Conservation (phyloP, 1,140 invertebrate genomes). For the Hycleus cichorii region DNA sequence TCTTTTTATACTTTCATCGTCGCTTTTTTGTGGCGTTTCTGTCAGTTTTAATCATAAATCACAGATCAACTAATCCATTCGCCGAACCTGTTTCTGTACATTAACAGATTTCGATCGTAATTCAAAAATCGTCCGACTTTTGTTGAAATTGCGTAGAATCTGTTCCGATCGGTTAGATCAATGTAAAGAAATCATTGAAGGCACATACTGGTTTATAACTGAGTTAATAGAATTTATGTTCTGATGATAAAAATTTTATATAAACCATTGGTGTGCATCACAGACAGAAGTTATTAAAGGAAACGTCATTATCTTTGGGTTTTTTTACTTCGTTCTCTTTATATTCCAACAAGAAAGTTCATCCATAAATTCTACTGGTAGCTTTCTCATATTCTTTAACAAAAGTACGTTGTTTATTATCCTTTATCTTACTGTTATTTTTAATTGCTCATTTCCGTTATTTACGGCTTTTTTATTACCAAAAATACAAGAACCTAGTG, state of each 20-base stretch:
- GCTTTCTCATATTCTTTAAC: conserved; percentile 23
- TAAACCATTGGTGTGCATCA: conserved; percentile 11
- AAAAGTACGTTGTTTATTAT: conserved; percentile 24
- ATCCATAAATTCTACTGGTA: conserved; percentile 22
- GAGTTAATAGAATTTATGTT: conserved; percentile 8
- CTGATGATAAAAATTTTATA: conserved; percentile 9
- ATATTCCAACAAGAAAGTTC: conserved; percentile 20
- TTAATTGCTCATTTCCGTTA: conserved; percentile 28
- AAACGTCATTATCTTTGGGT: conserved; percentile 10
- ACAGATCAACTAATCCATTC: not conserved
- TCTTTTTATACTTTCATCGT: too few relatives aligned
- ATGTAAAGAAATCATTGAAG: too few relatives aligned
- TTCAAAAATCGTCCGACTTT: not conserved
- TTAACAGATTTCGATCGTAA: conserved; percentile 3
- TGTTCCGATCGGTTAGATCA: not conserved
- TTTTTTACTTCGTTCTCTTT: conserved; percentile 1
- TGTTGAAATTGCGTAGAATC: not conserved
- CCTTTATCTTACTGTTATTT: conserved; percentile 26
- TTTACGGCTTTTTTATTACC: conserved; percentile 24
- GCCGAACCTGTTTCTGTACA: not conserved
- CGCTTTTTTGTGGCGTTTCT: not conserved
- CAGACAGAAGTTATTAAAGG: conserved; percentile 14
- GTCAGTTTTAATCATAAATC: conserved; percentile 9
- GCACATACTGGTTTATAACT: not conserved
- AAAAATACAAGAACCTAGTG: not conserved